A percentile compares a stretch with the other conserved stretches of the same genome.
Conservation (phyloP, 1,140 invertebrate genomes). For the Zaprionus ghesquierei region DNA sequence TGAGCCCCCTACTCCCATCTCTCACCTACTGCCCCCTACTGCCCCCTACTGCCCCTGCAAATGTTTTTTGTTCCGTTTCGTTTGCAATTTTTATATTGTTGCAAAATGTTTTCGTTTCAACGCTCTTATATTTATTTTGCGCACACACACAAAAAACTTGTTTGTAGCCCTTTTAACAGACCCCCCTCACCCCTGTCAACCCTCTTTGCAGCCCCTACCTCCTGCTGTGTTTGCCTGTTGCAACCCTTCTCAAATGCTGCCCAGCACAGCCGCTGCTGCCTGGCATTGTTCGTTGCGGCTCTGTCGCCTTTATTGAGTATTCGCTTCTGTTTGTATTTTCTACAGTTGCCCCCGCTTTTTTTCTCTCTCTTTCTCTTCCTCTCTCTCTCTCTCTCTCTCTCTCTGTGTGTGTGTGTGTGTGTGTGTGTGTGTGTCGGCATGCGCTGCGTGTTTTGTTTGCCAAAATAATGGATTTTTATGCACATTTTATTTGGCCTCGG, state of each 20-base stretch:
- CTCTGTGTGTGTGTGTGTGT: conserved; percentile 1
- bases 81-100: conserved; percentile 76
- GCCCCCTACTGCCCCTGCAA: not conserved
- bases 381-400: no score
- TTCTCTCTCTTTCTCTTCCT: no score
- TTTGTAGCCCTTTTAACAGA: conserved; percentile 46
- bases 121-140: conserved; percentile 74
- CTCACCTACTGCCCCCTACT: not conserved
- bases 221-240: not conserved
- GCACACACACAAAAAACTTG: conserved; percentile 51
- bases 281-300: conserved; percentile 26
- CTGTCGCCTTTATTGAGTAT: conserved; percentile 20
- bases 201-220: not conserved
- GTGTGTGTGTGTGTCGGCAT: not conserved
- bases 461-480: conserved; percentile 79
- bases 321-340: not conserved
- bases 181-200: not conserved
- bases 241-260: not conserved
- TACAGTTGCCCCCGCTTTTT: no score
- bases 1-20: not conserved
- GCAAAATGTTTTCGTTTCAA: conserved; percentile 78
- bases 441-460: conserved; percentile 54
- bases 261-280: not conserved
- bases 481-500: conserved; percentile 64
- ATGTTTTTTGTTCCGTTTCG: conserved; percentile 32